Conservation (phyloP, 2,797 vertebrate genomes). For the Cottoperca gobio region DNA sequence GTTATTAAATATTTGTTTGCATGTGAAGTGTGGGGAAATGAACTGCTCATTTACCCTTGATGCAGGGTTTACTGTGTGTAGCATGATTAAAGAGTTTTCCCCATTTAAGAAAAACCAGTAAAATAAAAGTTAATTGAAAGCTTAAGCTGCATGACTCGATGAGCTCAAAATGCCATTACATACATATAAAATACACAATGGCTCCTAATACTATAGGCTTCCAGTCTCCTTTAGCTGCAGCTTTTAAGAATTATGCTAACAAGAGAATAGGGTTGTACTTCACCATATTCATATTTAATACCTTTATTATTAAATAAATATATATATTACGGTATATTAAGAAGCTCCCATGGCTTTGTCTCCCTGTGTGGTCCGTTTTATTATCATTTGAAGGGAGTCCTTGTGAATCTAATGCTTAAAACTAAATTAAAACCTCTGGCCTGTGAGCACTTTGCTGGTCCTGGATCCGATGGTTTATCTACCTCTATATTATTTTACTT, state of each 20-base stretch:
- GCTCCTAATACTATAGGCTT: neutral
- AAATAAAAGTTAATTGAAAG: neutral
- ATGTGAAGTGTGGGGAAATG: neutral
- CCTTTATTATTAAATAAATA: conserved; percentile 23
- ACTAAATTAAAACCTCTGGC: neutral
- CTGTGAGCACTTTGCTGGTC: neutral
- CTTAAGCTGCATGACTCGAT: neutral
- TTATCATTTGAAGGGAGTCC: conserved; percentile 1
- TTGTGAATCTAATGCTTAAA: neutral
- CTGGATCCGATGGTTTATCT: neutral
- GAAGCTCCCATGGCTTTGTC: neutral
- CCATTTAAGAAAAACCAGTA: neutral
- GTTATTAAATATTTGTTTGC: conserved; percentile 18
- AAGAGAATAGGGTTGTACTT: neutral
- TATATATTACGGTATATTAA: neutral
- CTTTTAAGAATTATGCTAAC: neutral
- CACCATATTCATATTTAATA: conserved; percentile 10
- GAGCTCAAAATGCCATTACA: neutral
- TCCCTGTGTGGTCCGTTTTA: conserved; percentile 12
- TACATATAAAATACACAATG: neutral
- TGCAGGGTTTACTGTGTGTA: neutral
- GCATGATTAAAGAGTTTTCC: neutral
- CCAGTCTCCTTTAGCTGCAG: conserved; percentile 1
- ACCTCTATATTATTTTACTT: neutral
- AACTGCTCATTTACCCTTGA: neutral